Evolutionary conservation across 2,888 invertebrate genomes (phyloP).

Genomic region (Crocallis elinguaria): DNA sequence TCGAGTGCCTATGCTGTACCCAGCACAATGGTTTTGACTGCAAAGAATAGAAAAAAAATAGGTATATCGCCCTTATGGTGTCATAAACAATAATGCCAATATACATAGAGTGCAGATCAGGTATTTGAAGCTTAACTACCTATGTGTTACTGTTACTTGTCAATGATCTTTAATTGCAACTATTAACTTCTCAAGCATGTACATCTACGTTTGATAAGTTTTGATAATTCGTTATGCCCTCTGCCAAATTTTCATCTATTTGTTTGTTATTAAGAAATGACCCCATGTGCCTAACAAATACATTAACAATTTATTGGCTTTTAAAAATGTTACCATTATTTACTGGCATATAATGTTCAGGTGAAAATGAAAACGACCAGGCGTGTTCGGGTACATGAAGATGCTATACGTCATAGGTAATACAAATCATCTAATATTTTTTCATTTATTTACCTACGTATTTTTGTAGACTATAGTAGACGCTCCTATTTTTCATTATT

Average conservation of each 20-base stretch:
- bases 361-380: slow-evolving; percentile 83
- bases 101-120: neutral
- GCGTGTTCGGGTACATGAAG: slow-evolving; percentile 83
- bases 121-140: neutral
- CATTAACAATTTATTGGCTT: slow-evolving; percentile 24
- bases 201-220: too few species aligned
- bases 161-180: neutral
- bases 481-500: slow-evolving; percentile 32
- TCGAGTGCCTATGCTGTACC: slow-evolving; percentile 3
- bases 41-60: neutral
- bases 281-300: neutral
- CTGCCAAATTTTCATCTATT: too few species aligned
- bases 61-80: neutral
- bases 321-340: slow-evolving; percentile 46
- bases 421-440: slow-evolving; percentile 54
- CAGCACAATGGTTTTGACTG: slow-evolving; percentile 1
- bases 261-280: neutral
- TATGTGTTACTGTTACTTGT: neutral
- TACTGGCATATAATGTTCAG: slow-evolving; percentile 82
- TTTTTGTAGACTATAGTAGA: slow-evolving; percentile 36
- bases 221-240: too few species aligned
- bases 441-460: slow-evolving; percentile 52
- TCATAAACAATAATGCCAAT: neutral
- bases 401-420: slow-evolving; percentile 84
- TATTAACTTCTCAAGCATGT: neutral